Evolutionary conservation across 2,888 invertebrate species (phyloP).

Genomic region (Gastracanthus pulcherrimus): DNA sequence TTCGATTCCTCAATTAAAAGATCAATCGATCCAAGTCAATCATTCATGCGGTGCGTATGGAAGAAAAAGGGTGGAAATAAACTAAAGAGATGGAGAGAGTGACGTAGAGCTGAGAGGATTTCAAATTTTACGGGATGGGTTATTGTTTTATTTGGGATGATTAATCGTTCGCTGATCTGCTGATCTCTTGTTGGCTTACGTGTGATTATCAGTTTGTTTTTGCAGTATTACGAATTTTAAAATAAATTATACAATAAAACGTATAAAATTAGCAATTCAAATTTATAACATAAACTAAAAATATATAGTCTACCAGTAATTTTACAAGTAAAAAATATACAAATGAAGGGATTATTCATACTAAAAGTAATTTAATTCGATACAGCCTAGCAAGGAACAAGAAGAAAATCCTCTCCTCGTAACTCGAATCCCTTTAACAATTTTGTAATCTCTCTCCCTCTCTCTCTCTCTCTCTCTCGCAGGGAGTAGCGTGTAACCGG

Average conservation of each 20-base stretch:
- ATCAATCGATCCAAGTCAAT: conserved; percentile 60
- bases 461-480: too few relatives aligned
- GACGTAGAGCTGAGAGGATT: conserved; percentile 23
- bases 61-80: conserved; percentile 56
- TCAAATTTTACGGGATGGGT: conserved; percentile 1
- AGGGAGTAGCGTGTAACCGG: conserved; percentile 13
- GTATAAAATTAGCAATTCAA: too few relatives aligned
- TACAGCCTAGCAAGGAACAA: conserved; percentile 60
- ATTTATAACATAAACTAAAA: too few relatives aligned
- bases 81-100: conserved; percentile 57
- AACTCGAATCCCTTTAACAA: conserved; percentile 19
- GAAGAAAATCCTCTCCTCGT: conserved; percentile 66
- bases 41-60: conserved; percentile 48
- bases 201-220: too few relatives aligned
- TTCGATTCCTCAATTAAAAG: conserved; percentile 51
- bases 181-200: too few relatives aligned
- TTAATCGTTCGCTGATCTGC: conserved; percentile 35
- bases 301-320: too few relatives aligned
- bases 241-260: too few relatives aligned
- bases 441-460: conserved; percentile 30
- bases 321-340: neutral
- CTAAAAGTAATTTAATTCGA: neutral
- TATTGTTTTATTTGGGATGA: conserved; percentile 34
- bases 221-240: too few relatives aligned
- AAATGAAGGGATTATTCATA: too few relatives aligned